These are phyloP conservation scores for Baronia brevicornis DNA, from an alignment of 2,888 invertebrate species.

Conservation along the genomic window DNA sequence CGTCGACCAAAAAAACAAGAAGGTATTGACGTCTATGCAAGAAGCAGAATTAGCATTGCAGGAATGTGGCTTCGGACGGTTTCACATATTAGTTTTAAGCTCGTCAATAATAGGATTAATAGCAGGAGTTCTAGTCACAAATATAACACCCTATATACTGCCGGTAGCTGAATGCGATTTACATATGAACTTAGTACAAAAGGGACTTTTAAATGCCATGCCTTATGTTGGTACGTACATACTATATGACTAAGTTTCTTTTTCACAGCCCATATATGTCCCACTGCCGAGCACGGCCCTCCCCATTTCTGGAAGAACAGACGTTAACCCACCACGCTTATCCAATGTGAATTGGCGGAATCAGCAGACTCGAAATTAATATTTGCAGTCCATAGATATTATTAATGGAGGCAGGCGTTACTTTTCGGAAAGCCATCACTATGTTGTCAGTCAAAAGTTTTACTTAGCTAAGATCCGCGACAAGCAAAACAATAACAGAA, in stretches of 20 bases:
- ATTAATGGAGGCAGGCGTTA: no score
- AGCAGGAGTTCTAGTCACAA: slow-evolving; percentile 36
- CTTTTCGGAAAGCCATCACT: no score
- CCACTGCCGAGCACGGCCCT: no score
- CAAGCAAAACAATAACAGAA: no score
- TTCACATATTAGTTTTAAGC: slow-evolving; percentile 38
- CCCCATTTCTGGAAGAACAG: no score
- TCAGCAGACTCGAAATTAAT: no score
- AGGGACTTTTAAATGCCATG: slow-evolving; percentile 49
- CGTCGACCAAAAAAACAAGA: slow-evolving; percentile 24
- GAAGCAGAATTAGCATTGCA: slow-evolving; percentile 45
- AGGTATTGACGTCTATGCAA: slow-evolving; percentile 35
- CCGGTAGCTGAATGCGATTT: slow-evolving; percentile 57
- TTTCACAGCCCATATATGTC: no score
- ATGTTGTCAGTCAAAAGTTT: no score
- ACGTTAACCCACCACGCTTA: no score
- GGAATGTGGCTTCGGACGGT: slow-evolving; percentile 46
- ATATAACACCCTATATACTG: slow-evolving; percentile 41
- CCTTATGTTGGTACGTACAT: slow-evolving; percentile 47
- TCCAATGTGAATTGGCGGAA: no score
- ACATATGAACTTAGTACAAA: slow-evolving; percentile 44
- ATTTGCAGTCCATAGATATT: no score
- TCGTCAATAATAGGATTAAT: slow-evolving; percentile 34
- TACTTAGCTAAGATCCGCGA: no score
- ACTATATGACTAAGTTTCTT: not conserved